Evolutionary conservation across 2,797 vertebrate genomes (phyloP), one percentile per base, ranked within the genome.

Genomic region (Enteromius thamalakanensis): DNA sequence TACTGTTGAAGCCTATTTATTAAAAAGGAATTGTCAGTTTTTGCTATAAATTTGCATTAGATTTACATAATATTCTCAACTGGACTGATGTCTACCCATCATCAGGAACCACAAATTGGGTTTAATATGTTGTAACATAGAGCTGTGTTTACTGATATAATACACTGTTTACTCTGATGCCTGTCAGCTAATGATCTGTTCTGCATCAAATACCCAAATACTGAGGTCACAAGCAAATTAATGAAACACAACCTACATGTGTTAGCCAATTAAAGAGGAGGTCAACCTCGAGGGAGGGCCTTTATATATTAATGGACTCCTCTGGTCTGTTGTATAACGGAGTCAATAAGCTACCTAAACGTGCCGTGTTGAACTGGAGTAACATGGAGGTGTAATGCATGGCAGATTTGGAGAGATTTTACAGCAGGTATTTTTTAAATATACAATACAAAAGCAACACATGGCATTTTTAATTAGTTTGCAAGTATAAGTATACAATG

Each of bases 261-360:
- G 81, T 85, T 26, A 85, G 64, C 70, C 76, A 70, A 82, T 76
- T 84, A 86, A 79, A 80, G 70, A 80, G 72, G 84, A 82, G 83
- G 85, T 87, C 85, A 87, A 77, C 83, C 65, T 51, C 32, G 42
- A 85, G 85, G 84, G 80, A 87, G 85, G 64, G 81, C 67, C 79
- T 84, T 84, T 64, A 76, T 84, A 40, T 86, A 85, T 85, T 65
- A 87, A 85, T 85, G 86, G 69, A 84, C 69, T 86, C 84, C 83
- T 84, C 76, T 84, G 78, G 42, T 79, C 78, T 76, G 85, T 79
- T 86, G 71, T 79, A 82, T 85, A 87, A 87, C 4, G 14, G 65
- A 82, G 80, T 85, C 83, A 80, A 82, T 87, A 69, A 65, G 78
- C 78, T 55, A 68, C 51, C 72, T 47, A 58, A 47, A 79, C 42